Base-by-base conservation (phyloP, 2,888 invertebrate species). In the Limenitis arthemis region DNA sequence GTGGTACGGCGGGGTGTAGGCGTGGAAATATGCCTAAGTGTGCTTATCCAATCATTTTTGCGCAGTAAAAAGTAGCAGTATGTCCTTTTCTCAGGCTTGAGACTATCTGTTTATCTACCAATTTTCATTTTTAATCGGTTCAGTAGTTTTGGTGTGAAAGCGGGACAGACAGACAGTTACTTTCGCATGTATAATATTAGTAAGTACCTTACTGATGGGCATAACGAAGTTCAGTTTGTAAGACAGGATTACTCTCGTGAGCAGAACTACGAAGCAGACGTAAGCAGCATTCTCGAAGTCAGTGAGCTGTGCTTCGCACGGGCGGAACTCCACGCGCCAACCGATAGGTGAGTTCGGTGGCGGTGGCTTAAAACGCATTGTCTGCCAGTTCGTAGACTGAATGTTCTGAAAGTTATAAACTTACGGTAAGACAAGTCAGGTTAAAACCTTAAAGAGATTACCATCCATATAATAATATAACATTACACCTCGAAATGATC, bases 241-340 rank as follows among this genome's bases (percentile, higher is more conserved):
- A 29, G 98, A 96, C 42, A 99, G 89, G 68, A 99, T 98, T 58
- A 98, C 99, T 61, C 99, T 88, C 0, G 99, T 99, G 57, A 99
- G 89, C 43, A 99, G 88, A 11, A 99, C 99, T 9, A 99, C 93
- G 79, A 99, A 99, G 74, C 98, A 97, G 20, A 98, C 98, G 68
- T 97, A 94, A 5, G 99, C 99, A 0, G 99, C 99, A 86, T 99
- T 99, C 86, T 99, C 99, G 85, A 99, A 99, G 86, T 99, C 99
- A 0, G 99, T 99, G 63, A 99, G 90, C 81, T 99, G 99, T 20
- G 97, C 95, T 83, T 97, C 98, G 76, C 99, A 99, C 39, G 99
- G 99, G 31, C 99, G 91, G 87, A 99, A 99, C 87, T 99, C 99
- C 1, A 99, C 99, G 62, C 99, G 90, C 99, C 99, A 99, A 34